phyloP scores from a whole-genome alignment of 2,113 vertebrate genomes.

The Archocentrus centrarchus region DNA sequence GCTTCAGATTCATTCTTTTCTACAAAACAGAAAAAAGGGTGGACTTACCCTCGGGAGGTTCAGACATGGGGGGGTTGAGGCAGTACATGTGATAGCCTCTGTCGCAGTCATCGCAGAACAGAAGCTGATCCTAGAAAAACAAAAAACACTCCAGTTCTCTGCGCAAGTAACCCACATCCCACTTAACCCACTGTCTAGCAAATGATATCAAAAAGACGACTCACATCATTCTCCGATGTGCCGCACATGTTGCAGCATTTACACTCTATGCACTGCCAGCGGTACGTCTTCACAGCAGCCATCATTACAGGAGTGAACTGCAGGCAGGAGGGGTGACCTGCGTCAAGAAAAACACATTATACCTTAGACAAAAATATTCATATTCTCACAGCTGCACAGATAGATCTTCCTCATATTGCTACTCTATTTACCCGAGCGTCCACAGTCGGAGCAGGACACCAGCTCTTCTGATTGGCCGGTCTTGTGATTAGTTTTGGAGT shows the following conservation, averaged over 20 bases:
- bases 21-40: not conserved
- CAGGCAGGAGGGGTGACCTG: conserved; percentile 94
- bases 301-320: conserved; percentile 98
- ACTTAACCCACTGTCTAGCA: too few species aligned
- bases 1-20: not conserved
- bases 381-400: not conserved
- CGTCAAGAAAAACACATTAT: not conserved
- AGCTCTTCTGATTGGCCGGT: conserved; percentile 93
- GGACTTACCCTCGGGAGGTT: conserved; percentile 80
- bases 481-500: conserved; percentile 96
- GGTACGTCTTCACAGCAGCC: conserved; percentile 96
- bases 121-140: conserved; percentile 79
- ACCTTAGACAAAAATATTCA: not conserved
- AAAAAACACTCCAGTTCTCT: not conserved
- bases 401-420: not conserved
- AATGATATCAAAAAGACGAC: conserved; percentile 42
- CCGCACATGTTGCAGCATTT: conserved; percentile 98
- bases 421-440: conserved; percentile 87
- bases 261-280: conserved; percentile 98
- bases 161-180: not conserved
- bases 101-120: conserved; percentile 85
- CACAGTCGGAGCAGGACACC: conserved; percentile 96
- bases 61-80: conserved; percentile 81
- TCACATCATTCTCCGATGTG: conserved; percentile 94
- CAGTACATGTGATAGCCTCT: conserved; percentile 85